Base-by-base conservation (phyloP, 2,888 invertebrate genomes). In the Macrophya annulata region DNA sequence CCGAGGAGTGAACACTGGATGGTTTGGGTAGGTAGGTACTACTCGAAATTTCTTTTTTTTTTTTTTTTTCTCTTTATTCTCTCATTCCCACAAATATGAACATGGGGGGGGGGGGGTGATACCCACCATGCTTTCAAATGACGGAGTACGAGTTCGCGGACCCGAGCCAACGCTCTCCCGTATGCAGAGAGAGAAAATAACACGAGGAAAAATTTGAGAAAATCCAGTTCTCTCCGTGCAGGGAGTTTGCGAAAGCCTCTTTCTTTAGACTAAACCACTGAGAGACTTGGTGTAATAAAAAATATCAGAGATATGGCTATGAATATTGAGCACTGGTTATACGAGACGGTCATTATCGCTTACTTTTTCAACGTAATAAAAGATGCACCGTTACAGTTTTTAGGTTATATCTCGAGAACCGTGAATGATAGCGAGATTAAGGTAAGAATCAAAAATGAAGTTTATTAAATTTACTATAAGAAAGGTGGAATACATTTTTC, bases 91-190 rank as follows among this genome's bases (percentile, higher is more conserved):
- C n/a, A 40, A n/a, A 71, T 40, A 71, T 10, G n/a, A 37, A 71
- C 71, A 17, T 9, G 25, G 12, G n/a, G n/a, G n/a, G n/a, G n/a
- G n/a, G n/a, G n/a, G n/a, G 25, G 62, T n/a, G 40, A 40, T 40
- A n/a, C 25, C 62, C 25, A 4, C 21, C 25, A 62, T 62, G 25
- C 15, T 9, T 9, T 43, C 76, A 21, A 48, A 25, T 25, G 76
- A 76, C 25, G 76, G 76, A 76, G 76, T 40, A 76, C 76, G n/a
- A 37, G 71, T 40, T 37, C 71, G 76, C n/a, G 48, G 45, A n/a
- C 5, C 37, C 71, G 8, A 17, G n/a, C 71, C 12, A 59, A n/a
- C 59, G 21, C 6, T 21, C n/a, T 25, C 21, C 1, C n/a, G n/a
- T n/a, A n/a, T 25, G 10, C 25, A 71, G 37, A 37, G 40, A 40